phyloP scores from a whole-genome alignment of 2,888 invertebrate genomes.

The Brachyptera risi region DNA sequence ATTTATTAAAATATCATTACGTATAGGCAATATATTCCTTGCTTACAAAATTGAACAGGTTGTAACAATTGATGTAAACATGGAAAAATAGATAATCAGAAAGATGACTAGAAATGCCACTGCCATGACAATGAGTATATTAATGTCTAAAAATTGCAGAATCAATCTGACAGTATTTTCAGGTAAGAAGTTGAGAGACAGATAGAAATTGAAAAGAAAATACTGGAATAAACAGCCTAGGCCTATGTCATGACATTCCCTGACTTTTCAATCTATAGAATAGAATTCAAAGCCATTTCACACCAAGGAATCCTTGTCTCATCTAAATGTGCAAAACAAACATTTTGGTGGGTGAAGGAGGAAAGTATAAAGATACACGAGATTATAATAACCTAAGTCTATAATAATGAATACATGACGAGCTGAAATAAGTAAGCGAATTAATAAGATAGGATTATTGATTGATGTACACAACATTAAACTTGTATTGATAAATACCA shows the following conservation, averaged over 20 bases:
- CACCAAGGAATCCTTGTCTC: constrained; percentile 33
- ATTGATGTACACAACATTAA: constrained; percentile 15
- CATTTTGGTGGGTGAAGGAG: not conserved
- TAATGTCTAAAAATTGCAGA: constrained; percentile 32
- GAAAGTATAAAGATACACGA: too few relatives aligned
- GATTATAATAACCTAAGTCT: too few relatives aligned
- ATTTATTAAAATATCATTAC: constrained; percentile 35
- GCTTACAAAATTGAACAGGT: constrained; percentile 33
- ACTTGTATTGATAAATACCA: constrained; percentile 32
- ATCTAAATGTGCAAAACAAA: constrained; percentile 7
- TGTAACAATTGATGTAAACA: constrained; percentile 35
- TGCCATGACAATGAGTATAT: constrained; percentile 32
- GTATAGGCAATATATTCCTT: constrained; percentile 34
- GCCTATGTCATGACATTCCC: constrained; percentile 30
- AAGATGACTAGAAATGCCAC: constrained; percentile 33
- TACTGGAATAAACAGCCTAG: constrained; percentile 29
- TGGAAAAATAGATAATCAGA: constrained; percentile 33
- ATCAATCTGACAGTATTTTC: constrained; percentile 32
- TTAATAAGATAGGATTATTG: too few relatives aligned
- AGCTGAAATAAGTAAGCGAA: not conserved
- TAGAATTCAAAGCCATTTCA: constrained; percentile 30
- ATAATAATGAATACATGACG: constrained; percentile 3
- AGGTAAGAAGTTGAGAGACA: constrained; percentile 32
- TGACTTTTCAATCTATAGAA: constrained; percentile 28
- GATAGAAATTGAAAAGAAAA: constrained; percentile 29